These are phyloP conservation scores for Beaufortia kweichowensis DNA, from an alignment of 2,113 vertebrate species.

Conservation along the genomic window DNA sequence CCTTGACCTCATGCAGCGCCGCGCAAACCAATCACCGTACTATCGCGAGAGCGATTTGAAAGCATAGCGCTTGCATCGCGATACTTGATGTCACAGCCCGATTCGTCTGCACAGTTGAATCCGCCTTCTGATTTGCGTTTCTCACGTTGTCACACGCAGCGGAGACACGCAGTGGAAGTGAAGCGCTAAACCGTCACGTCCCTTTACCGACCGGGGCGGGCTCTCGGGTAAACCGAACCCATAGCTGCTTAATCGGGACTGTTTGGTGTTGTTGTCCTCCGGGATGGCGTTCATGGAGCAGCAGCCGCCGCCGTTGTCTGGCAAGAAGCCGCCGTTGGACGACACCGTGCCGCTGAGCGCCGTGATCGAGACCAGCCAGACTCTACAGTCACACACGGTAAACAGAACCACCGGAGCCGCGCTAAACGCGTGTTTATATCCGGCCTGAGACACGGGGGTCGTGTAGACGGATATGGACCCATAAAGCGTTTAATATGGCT, in stretches of 20 bases:
- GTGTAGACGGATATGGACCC: not conserved
- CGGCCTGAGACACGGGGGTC: not conserved
- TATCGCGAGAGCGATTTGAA: no score
- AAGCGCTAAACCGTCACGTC: not conserved
- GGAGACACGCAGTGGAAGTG: not conserved
- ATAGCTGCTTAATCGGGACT: not conserved
- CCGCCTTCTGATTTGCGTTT: slow-evolving; percentile 31
- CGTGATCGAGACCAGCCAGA: slow-evolving; percentile 91
- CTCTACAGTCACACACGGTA: slow-evolving; percentile 92
- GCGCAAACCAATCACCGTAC: no score
- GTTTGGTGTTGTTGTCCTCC: slow-evolving; percentile 31
- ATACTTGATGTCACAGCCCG: no score
- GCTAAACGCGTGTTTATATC: not conserved
- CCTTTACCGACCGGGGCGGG: slow-evolving; percentile 27
- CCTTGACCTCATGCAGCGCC: no score
- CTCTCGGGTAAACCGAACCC: slow-evolving; percentile 25
- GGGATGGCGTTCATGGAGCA: slow-evolving; percentile 90
- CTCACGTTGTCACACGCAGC: slow-evolving; percentile 22
- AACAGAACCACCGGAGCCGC: slow-evolving; percentile 51
- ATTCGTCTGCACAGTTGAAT: no score
- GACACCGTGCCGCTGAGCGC: slow-evolving; percentile 87
- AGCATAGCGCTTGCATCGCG: no score
- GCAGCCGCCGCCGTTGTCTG: slow-evolving; percentile 59
- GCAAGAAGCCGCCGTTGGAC: slow-evolving; percentile 83
- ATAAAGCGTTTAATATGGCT: not conserved